Conservation (phyloP, 2,113 vertebrate species). For the Paraplagusia blochii region DNA sequence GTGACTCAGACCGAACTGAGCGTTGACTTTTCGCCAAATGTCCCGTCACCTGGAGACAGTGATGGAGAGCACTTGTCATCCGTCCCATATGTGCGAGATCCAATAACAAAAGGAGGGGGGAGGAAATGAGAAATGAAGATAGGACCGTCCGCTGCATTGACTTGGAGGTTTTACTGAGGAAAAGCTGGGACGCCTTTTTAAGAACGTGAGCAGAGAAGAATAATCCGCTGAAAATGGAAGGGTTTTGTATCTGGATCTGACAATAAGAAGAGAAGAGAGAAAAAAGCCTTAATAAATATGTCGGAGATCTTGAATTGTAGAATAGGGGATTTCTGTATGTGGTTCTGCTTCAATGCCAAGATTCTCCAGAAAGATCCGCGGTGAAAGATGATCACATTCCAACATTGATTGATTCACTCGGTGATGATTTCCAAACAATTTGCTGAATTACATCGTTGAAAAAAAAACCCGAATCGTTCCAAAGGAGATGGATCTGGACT, state of each 20-base stretch:
- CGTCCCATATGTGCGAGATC: conserved; percentile 5
- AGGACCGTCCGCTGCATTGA: conserved; percentile 20
- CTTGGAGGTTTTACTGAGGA: conserved; percentile 24
- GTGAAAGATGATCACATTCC: conserved; percentile 25
- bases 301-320: conserved; percentile 41
- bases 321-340: conserved; percentile 33
- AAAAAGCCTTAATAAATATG: conserved; percentile 36
- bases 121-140: conserved; percentile 3
- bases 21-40: conserved; percentile 39
- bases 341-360: conserved; percentile 44
- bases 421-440: conserved; percentile 31
- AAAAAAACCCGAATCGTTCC: too few relatives aligned
- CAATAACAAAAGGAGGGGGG: conserved; percentile 8
- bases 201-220: conserved; percentile 7
- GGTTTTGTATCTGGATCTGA: conserved; percentile 16
- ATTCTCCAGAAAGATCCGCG: conserved; percentile 34
- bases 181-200: conserved; percentile 30
- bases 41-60: conserved; percentile 29
- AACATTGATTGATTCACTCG: conserved; percentile 20
- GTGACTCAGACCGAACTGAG: conserved; percentile 46
- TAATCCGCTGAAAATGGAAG: conserved; percentile 27
- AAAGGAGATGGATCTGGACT: too few relatives aligned
- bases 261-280: conserved; percentile 6
- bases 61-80: conserved; percentile 38
- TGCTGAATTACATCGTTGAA: conserved; percentile 4